Conservation (phyloP, 2,888 invertebrate genomes). For the Monochamus alternatus region DNA sequence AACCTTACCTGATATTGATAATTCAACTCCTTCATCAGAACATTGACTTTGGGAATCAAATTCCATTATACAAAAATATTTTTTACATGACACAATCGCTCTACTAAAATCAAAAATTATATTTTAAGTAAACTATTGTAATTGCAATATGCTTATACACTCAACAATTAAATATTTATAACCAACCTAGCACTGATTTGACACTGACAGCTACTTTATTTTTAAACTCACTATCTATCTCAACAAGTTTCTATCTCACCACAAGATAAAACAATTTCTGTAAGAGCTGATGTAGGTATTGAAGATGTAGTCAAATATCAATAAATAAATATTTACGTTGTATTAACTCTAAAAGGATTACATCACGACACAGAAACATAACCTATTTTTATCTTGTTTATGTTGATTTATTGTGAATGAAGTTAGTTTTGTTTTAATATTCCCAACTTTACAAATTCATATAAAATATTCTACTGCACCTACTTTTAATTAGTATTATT, state of each 20-base stretch:
- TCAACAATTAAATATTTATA: slow-evolving; percentile 42
- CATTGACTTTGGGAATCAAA: slow-evolving; percentile 64
- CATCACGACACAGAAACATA: slow-evolving; percentile 57
- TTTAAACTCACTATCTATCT: slow-evolving; percentile 26
- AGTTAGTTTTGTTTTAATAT: slow-evolving; percentile 9
- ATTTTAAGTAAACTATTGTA: slow-evolving; percentile 39
- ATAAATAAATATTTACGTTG: slow-evolving; percentile 58
- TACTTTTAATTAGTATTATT: too few relatives aligned
- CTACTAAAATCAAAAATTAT: slow-evolving; percentile 41
- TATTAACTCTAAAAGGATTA: slow-evolving; percentile 55
- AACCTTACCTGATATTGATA: slow-evolving; percentile 61
- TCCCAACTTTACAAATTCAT: neutral
- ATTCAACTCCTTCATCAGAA: slow-evolving; percentile 65
- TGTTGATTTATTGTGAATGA: slow-evolving; percentile 49
- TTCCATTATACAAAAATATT: slow-evolving; percentile 60
- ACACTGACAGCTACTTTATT: slow-evolving; percentile 14
- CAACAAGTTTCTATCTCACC: slow-evolving; percentile 28
- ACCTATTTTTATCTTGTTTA: slow-evolving; percentile 51
- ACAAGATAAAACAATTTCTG: slow-evolving; percentile 37
- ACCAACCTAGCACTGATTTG: slow-evolving; percentile 41
- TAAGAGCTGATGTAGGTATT: slow-evolving; percentile 18
- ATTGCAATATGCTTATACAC: slow-evolving; percentile 39
- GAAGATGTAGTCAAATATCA: slow-evolving; percentile 49
- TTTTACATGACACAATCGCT: slow-evolving; percentile 47
- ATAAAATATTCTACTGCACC: neutral